Percentiles rank a stretch among this genome's conserved stretches.
Evolutionary conservation across 1,140 invertebrate species (phyloP).

Genomic region (Drosophila nikananu): DNA sequence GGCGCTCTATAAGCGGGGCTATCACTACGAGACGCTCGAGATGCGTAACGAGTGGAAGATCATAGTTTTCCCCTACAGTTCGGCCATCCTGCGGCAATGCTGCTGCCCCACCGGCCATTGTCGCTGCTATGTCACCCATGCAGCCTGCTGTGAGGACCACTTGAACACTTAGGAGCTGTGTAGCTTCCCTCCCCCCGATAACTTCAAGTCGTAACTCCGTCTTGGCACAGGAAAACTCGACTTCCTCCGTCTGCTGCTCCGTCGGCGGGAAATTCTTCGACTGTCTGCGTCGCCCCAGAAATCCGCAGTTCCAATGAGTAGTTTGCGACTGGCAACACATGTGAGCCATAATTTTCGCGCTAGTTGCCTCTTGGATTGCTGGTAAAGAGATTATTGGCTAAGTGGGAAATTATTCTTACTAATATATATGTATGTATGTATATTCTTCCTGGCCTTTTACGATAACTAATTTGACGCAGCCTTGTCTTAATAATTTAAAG

Average conservation of each 20-base stretch:
- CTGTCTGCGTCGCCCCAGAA: conserved; percentile 35
- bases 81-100: conserved; percentile 29
- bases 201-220: conserved; percentile 18
- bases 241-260: conserved; percentile 35
- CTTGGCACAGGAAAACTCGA: conserved; percentile 35
- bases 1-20: conserved; percentile 44
- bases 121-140: conserved; percentile 19
- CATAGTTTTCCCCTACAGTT: conserved; percentile 54
- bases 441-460: too few relatives aligned
- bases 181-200: not conserved
- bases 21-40: conserved; percentile 55
- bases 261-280: conserved; percentile 11
- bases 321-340: conserved; percentile 68
- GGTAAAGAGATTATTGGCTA: conserved; percentile 30
- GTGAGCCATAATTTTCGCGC: conserved; percentile 70
- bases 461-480: not conserved
- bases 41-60: conserved; percentile 44
- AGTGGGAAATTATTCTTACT: not conserved
- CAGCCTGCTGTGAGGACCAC: conserved; percentile 39
- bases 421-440: too few relatives aligned
- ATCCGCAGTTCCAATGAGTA: conserved; percentile 50
- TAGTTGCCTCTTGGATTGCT: conserved; percentile 48
- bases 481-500: not conserved
- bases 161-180: conserved; percentile 1
- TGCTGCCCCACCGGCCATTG: conserved; percentile 41